Evolutionary conservation across 2,113 vertebrate genomes (phyloP).

Genomic region (Amia ocellicauda): DNA sequence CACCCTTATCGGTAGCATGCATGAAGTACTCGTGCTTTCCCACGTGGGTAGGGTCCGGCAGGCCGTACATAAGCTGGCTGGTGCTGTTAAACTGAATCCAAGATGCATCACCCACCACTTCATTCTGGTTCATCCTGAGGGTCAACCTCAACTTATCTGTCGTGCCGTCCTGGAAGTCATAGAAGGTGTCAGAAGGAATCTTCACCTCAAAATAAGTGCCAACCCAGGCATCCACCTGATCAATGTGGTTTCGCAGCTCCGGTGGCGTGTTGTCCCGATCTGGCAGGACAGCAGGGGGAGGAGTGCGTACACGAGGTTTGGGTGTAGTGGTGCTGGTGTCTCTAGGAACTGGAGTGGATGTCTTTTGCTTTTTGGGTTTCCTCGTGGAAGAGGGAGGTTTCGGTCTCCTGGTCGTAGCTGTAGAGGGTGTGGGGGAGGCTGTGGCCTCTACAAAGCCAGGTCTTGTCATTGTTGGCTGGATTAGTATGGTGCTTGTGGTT

Average conservation of each 20-base stretch:
- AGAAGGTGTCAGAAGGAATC: slow-evolving; percentile 89
- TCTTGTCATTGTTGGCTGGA: slow-evolving; percentile 80
- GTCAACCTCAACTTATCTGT: slow-evolving; percentile 88
- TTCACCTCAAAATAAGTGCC: slow-evolving; percentile 95
- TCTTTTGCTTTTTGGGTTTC: slow-evolving; percentile 68
- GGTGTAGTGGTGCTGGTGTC: slow-evolving; percentile 75
- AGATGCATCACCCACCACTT: slow-evolving; percentile 74
- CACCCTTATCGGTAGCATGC: slow-evolving; percentile 88
- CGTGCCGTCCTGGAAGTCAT: slow-evolving; percentile 86
- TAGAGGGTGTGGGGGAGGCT: slow-evolving; percentile 72
- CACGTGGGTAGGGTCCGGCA: slow-evolving; percentile 75
- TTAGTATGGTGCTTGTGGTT: slow-evolving; percentile 65
- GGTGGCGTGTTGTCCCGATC: slow-evolving; percentile 69
- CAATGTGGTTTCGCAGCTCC: slow-evolving; percentile 82
- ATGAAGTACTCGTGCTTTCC: slow-evolving; percentile 92
- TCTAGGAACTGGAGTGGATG: slow-evolving; percentile 69
- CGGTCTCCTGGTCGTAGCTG: slow-evolving; percentile 80
- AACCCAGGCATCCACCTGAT: slow-evolving; percentile 87
- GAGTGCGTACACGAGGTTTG: slow-evolving; percentile 66
- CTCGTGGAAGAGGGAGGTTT: slow-evolving; percentile 64
- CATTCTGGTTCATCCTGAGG: slow-evolving; percentile 80
- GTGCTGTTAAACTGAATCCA: slow-evolving; percentile 97
- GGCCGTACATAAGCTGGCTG: slow-evolving; percentile 89
- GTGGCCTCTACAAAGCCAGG: slow-evolving; percentile 80
- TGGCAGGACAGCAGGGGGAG: slow-evolving; percentile 57